These are phyloP conservation scores for Mus pahari DNA, from an alignment of 2,113 vertebrate species.

Conservation along the genomic window DNA sequence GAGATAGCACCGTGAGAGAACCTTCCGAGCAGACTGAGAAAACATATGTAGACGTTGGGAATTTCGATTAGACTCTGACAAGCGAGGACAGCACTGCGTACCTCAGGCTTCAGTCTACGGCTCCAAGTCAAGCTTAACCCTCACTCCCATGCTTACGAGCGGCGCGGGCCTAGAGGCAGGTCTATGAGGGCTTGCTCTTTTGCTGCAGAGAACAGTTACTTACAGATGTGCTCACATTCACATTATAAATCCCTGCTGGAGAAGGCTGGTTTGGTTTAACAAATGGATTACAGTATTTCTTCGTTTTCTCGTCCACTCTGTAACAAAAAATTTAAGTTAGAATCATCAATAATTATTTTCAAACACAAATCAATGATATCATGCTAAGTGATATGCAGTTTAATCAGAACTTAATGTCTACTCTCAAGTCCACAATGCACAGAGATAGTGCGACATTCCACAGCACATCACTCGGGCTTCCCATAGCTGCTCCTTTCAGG, in stretches of 20 bases:
- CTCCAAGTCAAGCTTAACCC: conserved; percentile 40
- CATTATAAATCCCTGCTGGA: conserved; percentile 74
- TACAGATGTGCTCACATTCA: conserved; percentile 85
- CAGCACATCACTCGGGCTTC: background rate
- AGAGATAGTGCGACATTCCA: background rate
- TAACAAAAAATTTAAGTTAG: conserved; percentile 69
- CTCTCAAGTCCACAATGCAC: background rate
- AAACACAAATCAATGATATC: conserved; percentile 30
- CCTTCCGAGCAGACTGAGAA: background rate
- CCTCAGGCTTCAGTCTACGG: background rate
- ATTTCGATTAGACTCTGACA: conserved; percentile 22
- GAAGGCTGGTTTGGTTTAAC: conserved; percentile 84
- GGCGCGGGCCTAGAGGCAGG: background rate
- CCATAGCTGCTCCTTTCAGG: background rate
- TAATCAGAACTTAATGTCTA: background rate
- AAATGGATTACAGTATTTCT: conserved; percentile 84
- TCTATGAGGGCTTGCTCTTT: background rate
- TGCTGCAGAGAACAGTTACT: conserved; percentile 67
- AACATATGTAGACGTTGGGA: conserved; percentile 52
- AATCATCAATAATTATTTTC: conserved; percentile 33
- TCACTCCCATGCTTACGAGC: background rate
- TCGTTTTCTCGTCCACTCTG: conserved; percentile 88
- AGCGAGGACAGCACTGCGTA: background rate
- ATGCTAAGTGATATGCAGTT: background rate
- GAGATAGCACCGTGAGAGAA: conserved; percentile 26